A percentile compares a stretch with the other conserved stretches of the same genome.
These are phyloP conservation scores for Alectoris magna DNA, from an alignment of 2,797 vertebrate genomes.

Conservation along the genomic window DNA sequence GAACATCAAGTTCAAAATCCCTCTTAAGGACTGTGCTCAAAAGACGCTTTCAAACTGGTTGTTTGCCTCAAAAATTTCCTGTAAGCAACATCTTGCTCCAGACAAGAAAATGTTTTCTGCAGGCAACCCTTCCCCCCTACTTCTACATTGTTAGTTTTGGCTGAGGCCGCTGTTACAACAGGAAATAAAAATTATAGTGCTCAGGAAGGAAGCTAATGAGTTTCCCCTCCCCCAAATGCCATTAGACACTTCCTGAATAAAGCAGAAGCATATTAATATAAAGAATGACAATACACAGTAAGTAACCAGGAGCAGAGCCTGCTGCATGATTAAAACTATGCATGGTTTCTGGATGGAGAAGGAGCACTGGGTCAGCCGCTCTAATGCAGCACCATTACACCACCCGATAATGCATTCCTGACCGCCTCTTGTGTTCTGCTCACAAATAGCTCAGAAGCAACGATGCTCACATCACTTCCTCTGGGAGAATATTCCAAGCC, in stretches of 20 bases:
- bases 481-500: not conserved
- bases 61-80: not conserved
- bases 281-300: constrained; percentile 44
- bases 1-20: not conserved
- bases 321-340: constrained; percentile 46
- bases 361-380: not conserved
- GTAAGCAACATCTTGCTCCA: not conserved
- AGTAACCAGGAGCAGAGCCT: constrained; percentile 51
- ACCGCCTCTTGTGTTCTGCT: not conserved
- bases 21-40: not conserved
- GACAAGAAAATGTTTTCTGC: constrained; percentile 12
- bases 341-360: not conserved
- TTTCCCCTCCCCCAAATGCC: constrained; percentile 84
- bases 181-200: constrained; percentile 90
- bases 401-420: not conserved
- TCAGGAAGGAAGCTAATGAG: constrained; percentile 91
- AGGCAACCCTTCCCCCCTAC: constrained; percentile 31
- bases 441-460: not conserved
- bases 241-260: constrained; percentile 92
- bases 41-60: not conserved
- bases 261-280: constrained; percentile 77
- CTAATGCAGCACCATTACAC: not conserved
- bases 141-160: constrained; percentile 67
- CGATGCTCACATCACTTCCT: constrained; percentile 17
- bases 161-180: constrained; percentile 83